A percentile compares a stretch with the other conserved stretches of the same genome.
These are phyloP conservation scores for Podiceps cristatus DNA, from an alignment of 2,113 vertebrate genomes.

Conservation along the genomic window DNA sequence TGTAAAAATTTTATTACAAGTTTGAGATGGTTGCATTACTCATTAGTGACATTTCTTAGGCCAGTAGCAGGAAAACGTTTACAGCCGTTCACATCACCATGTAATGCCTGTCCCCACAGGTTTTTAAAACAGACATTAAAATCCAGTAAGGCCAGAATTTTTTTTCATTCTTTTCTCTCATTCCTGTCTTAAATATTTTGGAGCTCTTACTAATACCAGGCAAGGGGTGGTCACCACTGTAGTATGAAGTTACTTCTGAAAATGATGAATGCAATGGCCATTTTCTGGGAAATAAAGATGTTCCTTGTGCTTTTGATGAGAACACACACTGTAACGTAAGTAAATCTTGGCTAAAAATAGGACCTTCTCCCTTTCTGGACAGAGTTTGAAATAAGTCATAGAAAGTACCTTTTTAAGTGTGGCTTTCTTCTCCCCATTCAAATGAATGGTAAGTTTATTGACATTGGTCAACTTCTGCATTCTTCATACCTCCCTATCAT, in stretches of 20 bases:
- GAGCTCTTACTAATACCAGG: not conserved
- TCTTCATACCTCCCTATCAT: not conserved
- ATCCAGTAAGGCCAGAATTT: not conserved
- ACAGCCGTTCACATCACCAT: not conserved
- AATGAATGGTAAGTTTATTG: not conserved
- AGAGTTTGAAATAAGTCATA: not conserved
- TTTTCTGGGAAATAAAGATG: not conserved
- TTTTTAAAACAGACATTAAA: not conserved
- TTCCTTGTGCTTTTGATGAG: not conserved
- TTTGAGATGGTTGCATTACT: not conserved
- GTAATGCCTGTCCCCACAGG: not conserved
- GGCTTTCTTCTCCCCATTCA: not conserved
- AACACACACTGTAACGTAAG: not conserved
- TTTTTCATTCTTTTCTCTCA: not conserved
- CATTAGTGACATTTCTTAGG: not conserved
- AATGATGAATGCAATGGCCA: not conserved
- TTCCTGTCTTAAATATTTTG: constrained; percentile 32
- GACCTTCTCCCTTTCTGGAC: not conserved
- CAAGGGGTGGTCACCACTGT: not conserved
- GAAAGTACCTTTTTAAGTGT: not conserved
- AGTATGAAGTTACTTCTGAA: not conserved
- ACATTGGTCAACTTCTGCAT: not conserved
- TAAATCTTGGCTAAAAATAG: not conserved
- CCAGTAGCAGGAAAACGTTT: constrained; percentile 8
- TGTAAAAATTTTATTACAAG: not conserved